Evolutionary conservation across 2,888 invertebrate genomes (phyloP), one percentile per base, ranked within the genome.

Genomic region (Phyto melanocephala): DNA sequence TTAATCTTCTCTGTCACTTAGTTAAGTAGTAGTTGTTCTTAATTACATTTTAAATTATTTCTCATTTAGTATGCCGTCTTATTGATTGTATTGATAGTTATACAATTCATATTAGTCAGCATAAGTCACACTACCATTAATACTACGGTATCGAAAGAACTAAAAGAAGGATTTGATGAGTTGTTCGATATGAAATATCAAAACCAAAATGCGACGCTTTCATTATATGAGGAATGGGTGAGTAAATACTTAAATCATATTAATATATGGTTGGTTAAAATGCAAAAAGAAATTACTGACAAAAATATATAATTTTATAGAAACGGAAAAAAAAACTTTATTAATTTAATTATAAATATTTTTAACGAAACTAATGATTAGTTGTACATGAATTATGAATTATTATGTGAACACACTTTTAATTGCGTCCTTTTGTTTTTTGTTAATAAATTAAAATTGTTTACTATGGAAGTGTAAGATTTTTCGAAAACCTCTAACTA

Each of bases 201-300:
- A 4, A 74, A 67, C n/a, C 37, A 67, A 2, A 84, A 87, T 56
- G 86, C 86, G 65, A 86, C 87, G 0, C 71, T 89, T 1, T 84
- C 85, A 13, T 70, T 58, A 0, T 89, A 89, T 42, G 89, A 89
- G 65, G 86, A 88, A 71, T 88, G 89, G 89, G 89, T 89, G 62
- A 85, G 80, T 67, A 3, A 40, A 15, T 20, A 22, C 37, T 13
- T 33, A 2, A 17, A 56, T 17, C 52, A 47, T 11, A 50, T 42
- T 33, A 35, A 28, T n/a, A n/a, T n/a, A n/a, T n/a, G n/a, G n/a
- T n/a, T n/a, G n/a, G n/a, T n/a, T n/a, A n/a, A n/a, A n/a, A n/a
- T n/a, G n/a, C n/a, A n/a, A n/a, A n/a, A n/a, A n/a, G n/a, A n/a
- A n/a, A n/a, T n/a, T n/a, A n/a, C n/a, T n/a, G n/a, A n/a, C n/a